phyloP scores from a whole-genome alignment of 2,888 invertebrate genomes.

The Falcaria lacertinaria region DNA sequence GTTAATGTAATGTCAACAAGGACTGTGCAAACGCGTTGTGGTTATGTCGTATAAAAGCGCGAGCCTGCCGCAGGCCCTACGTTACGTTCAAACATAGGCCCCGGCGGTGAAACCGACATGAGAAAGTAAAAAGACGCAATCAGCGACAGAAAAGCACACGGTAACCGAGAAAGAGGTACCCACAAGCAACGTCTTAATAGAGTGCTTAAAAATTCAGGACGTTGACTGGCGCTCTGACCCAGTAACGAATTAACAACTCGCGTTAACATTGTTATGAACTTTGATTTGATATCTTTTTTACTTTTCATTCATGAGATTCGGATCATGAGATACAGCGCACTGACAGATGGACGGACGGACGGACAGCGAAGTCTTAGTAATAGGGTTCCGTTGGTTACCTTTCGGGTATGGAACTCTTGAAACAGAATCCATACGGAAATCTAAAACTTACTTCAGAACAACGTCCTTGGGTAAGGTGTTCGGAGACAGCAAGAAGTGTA shows the following conservation, averaged over 20 bases:
- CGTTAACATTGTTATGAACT: conserved; percentile 27
- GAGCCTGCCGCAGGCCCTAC: conserved; percentile 38
- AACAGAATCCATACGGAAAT: background rate
- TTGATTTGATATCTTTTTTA: conserved; percentile 14
- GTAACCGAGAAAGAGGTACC: conserved; percentile 32
- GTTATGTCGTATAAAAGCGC: conserved; percentile 18
- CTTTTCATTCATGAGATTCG: too few relatives aligned
- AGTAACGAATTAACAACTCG: conserved; percentile 34
- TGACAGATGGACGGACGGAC: too few relatives aligned
- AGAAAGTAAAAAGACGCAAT: conserved; percentile 75
- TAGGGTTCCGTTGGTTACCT: too few relatives aligned
- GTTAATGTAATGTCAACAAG: conserved; percentile 3
- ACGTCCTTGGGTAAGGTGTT: background rate
- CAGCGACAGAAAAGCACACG: conserved; percentile 65
- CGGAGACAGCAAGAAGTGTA: conserved; percentile 25
- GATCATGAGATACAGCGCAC: too few relatives aligned
- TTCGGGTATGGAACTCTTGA: background rate
- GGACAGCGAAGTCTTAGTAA: too few relatives aligned
- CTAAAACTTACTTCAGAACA: background rate
- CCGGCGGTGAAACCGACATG: conserved; percentile 48
- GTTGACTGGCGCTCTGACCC: conserved; percentile 49
- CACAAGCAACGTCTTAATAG: conserved; percentile 51
- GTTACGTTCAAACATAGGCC: conserved; percentile 42
- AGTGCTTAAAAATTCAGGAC: conserved; percentile 75
- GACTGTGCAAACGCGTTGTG: background rate